Percentiles rank a stretch among this genome's conserved stretches.
Evolutionary conservation across 2,888 invertebrate genomes (phyloP).

Genomic region (Thymelicus acteon): DNA sequence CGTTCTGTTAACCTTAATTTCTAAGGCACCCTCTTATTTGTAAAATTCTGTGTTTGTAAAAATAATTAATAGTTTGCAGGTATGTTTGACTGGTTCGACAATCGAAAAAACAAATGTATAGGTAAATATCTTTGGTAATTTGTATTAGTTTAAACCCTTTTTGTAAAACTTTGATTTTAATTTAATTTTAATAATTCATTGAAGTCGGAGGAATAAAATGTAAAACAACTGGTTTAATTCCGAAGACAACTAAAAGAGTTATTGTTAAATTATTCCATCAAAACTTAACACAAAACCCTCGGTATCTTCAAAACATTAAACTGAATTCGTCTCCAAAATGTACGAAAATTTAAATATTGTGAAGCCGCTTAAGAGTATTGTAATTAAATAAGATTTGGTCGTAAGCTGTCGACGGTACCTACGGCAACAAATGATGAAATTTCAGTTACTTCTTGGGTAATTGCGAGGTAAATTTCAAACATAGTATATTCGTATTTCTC

Average conservation of each 20-base stretch:
- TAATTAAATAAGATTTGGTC: conserved; percentile 29
- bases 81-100: no score
- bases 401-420: conserved; percentile 11
- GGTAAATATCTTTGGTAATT: no score
- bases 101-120: no score
- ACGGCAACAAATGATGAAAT: conserved; percentile 6
- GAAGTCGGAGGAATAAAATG: no score
- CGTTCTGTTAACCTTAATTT: no score
- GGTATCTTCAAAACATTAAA: neutral
- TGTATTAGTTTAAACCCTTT: no score
- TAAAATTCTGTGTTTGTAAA: no score
- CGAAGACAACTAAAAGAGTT: neutral
- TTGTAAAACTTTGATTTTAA: no score
- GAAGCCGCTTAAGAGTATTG: conserved; percentile 27
- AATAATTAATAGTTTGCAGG: no score
- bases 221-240: no score
- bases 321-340: conserved; percentile 6
- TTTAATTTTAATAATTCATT: no score
- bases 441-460: conserved; percentile 2
- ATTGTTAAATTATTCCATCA: neutral
- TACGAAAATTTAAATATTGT: conserved; percentile 17
- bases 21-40: no score
- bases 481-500: neutral
- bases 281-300: neutral
- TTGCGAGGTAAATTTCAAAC: conserved; percentile 12